Percentiles rank a stretch among this genome's conserved stretches.
Conservation (phyloP, 1,140 invertebrate genomes). For the Penaeus japonicus region DNA sequence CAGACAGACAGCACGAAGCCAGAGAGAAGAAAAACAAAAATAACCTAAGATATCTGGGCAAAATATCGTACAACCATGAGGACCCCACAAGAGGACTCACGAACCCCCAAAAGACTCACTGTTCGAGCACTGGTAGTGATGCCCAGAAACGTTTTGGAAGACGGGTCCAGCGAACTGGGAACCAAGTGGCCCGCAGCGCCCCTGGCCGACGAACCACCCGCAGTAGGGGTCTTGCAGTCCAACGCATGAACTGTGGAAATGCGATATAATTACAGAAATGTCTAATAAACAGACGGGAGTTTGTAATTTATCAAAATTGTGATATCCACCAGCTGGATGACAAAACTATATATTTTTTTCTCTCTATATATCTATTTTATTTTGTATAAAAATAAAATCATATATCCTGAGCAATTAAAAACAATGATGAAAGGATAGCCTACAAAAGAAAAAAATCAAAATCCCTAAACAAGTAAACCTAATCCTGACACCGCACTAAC, state of each 20-base stretch:
- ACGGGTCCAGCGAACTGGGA: constrained; percentile 69
- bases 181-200: constrained; percentile 76
- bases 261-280: too few species aligned
- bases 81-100: background rate
- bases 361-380: background rate
- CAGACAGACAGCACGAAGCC: too few species aligned
- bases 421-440: too few species aligned
- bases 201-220: constrained; percentile 86
- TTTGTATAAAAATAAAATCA: background rate
- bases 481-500: constrained; percentile 64
- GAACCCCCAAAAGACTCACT: constrained; percentile 44
- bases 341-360: too few species aligned
- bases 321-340: too few species aligned
- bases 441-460: background rate
- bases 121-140: constrained; percentile 80
- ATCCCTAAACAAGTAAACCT: too few species aligned
- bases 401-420: background rate
- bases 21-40: background rate
- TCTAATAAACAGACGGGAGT: too few species aligned
- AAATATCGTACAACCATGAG: background rate
- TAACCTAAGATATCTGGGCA: too few species aligned
- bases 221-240: constrained; percentile 96
- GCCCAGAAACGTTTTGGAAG: constrained; percentile 81
- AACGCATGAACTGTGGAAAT: constrained; percentile 86
- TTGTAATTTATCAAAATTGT: too few species aligned